Evolutionary conservation across 2,113 vertebrate genomes (phyloP).

Genomic region (Tamias sibiricus): DNA sequence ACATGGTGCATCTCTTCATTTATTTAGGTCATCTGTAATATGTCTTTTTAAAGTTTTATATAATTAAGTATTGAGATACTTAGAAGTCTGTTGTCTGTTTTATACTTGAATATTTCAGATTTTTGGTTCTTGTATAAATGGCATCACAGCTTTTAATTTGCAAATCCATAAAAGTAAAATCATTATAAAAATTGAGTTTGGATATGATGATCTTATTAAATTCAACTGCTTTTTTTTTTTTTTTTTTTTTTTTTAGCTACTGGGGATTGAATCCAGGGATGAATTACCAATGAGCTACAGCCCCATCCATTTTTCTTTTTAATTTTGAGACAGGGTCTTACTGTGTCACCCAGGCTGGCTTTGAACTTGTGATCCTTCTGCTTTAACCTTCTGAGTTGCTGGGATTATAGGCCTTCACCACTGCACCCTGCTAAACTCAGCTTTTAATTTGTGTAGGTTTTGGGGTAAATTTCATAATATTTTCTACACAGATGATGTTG

Average conservation of each 20-base stretch:
- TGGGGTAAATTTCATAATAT: not conserved
- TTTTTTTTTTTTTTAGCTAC: not conserved
- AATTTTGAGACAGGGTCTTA: not conserved
- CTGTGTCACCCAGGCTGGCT: not conserved
- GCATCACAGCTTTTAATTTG: not conserved
- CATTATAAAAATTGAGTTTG: not conserved
- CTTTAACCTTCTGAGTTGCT: not conserved
- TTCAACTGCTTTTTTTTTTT: not conserved
- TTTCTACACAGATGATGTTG: not conserved
- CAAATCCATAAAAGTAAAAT: not conserved
- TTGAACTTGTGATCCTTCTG: not conserved
- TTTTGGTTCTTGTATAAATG: not conserved
- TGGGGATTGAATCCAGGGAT: not conserved
- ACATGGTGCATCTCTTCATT: not conserved
- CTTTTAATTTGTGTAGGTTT: not conserved
- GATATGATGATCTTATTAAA: not conserved
- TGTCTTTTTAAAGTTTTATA: not conserved
- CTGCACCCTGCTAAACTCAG: not conserved
- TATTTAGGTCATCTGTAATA: not conserved
- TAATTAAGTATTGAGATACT: not conserved
- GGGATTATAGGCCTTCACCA: not conserved
- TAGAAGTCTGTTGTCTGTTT: not conserved
- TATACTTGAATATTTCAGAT: slow-evolving; percentile 7
- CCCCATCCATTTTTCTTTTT: not conserved
- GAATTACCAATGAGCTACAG: not conserved